phyloP scores from a whole-genome alignment of 2,888 invertebrate species.

The Cheilosia pagana region DNA sequence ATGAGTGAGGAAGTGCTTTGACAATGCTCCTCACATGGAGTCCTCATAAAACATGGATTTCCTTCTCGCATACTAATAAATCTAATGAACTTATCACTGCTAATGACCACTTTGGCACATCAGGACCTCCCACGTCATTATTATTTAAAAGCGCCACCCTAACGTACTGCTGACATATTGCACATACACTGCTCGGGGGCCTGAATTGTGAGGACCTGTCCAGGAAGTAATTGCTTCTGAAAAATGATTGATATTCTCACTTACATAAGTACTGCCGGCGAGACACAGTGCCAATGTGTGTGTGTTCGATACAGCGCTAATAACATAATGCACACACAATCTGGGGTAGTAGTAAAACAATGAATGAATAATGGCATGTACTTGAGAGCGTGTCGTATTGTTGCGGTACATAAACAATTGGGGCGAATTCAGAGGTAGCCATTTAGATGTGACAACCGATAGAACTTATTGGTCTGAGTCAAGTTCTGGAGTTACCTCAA shows the following conservation, averaged over 20 bases:
- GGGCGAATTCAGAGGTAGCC: background rate
- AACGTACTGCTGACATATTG: slow-evolving; percentile 45
- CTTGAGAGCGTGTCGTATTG: slow-evolving; percentile 1
- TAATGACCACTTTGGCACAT: slow-evolving; percentile 67
- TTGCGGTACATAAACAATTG: slow-evolving; percentile 16
- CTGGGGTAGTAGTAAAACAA: slow-evolving; percentile 12
- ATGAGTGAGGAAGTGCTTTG: slow-evolving; percentile 39
- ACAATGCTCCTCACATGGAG: slow-evolving; percentile 44
- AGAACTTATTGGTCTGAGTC: slow-evolving; percentile 21
- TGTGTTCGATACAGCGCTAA: slow-evolving; percentile 48
- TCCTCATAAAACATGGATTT: slow-evolving; percentile 45
- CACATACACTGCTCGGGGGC: background rate
- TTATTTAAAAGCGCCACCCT: slow-evolving; percentile 56
- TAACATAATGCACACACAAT: slow-evolving; percentile 25
- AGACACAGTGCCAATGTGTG: background rate
- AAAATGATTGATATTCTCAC: slow-evolving; percentile 67
- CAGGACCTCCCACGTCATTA: slow-evolving; percentile 49
- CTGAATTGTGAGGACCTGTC: slow-evolving; percentile 19
- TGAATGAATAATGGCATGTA: slow-evolving; percentile 44
- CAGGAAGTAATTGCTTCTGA: slow-evolving; percentile 47
- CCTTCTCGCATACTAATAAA: slow-evolving; percentile 58
- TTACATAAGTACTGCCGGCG: background rate
- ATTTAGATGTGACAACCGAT: background rate
- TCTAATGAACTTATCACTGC: slow-evolving; percentile 70
- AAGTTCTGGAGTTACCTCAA: background rate